Evolutionary conservation across 2,113 vertebrate genomes (phyloP), one percentile per base, ranked within the genome.

Genomic region (Pterocles burchelli): DNA sequence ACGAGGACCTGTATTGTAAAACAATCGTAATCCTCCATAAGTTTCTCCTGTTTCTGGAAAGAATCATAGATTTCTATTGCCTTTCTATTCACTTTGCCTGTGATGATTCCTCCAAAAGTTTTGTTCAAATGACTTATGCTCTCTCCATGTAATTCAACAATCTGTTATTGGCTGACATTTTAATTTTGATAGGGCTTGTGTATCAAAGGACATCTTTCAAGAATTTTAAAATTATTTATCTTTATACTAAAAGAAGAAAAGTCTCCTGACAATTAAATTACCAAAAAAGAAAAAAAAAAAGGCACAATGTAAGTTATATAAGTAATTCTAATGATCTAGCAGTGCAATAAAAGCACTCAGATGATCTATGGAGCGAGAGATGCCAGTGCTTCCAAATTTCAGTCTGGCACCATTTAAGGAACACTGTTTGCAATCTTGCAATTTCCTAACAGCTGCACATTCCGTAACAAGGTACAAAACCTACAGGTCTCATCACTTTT

Each of bases 381-480:
- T 90, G 67, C 65, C 68, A 51, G 51, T 8, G 48, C 71, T 76
- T 61, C 81, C 62, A 73, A 20, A 63, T 55, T 85, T 57, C 84
- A 89, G 43, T 1, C 85, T 95, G 81, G 89, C 94, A 76, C 78
- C 86, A 13, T 76, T 94, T 77, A 78, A 67, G 85, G 90, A 88
- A 58, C 63, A 12, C 8, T 36, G 59, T 88, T 90, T 81, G 78
- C 76, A 88, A 83, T 57, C 83, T 89, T 78, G 74, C 84, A 76
- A 3, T 72, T 76, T 74, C 41, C 59, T 82, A 95, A 31, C 95
- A 96, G 85, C 87, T 95, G 96, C 67, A 34, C 26, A 49, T 94
- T 75, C 89, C 81, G 33, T 55, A 87, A 94, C 85, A 82, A 82
- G 72, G 83, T 76, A 95, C 94, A 95, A 43, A 95, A 87, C 13